Base-by-base conservation (phyloP, 37 sponge, comb jelly and placozoan genomes). In the Bolinopsis microptera region DNA sequence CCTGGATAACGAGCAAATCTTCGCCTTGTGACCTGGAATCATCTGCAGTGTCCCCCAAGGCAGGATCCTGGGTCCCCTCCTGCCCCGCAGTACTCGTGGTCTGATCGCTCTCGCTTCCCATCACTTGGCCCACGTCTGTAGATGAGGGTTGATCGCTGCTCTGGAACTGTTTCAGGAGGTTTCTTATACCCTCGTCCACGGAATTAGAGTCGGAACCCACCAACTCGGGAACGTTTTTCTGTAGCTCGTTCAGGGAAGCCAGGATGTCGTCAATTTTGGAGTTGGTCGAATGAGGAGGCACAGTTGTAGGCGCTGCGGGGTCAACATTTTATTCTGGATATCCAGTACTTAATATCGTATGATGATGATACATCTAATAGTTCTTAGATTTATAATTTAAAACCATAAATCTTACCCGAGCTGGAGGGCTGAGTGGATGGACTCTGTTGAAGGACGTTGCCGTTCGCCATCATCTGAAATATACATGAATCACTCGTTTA, bases 261-360 rank as follows among this genome's bases (percentile, higher is more conserved):
- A 80, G 82, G 82, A 80, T 80, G 34, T 80, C 82, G 38, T 35
- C 82, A 36, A 80, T 32, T 22, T 80, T 80, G 34, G 36, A 32
- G 38, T 80, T 80, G 13, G 75, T 72, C 38, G 38, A 31, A n/a
- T n/a, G n/a, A 22, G 82, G 37, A 24, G 3, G 24, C 2, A n/a
- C 74, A 2, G 74, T 2, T 3, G 30, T 26, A n/a, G 30, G 74
- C 5, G 74, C 74, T 70, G 74, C 74, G 26, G 25, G n/a, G n/a
- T n/a, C n/a, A n/a, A n/a, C n/a, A n/a, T 48, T 18, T 48, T 48
- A 48, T 48, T 48, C 61, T 48, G 5, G 5, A 5, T 48, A 48
- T 18, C 61, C 5, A 48, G 61, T 48, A 48, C 13, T n/a, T n/a
- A n/a, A n/a, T n/a, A n/a, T n/a, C n/a, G 13, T 48, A 48, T 48